Conservation (phyloP, 2,113 vertebrate species). For the Coregonus clupeaformis region DNA sequence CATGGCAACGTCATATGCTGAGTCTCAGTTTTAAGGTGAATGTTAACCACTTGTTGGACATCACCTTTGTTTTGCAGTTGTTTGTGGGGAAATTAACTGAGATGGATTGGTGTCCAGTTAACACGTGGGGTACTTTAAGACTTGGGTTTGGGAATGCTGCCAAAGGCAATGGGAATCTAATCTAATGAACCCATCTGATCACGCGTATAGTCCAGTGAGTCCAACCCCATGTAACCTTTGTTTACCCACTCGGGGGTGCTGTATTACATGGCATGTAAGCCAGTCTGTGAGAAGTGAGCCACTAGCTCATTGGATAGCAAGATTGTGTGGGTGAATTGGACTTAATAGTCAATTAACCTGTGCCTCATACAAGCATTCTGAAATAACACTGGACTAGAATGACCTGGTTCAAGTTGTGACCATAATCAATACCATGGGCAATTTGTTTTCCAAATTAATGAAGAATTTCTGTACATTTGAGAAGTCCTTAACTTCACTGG, state of each 20-base stretch:
- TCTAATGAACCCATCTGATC: no score
- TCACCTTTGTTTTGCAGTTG: no score
- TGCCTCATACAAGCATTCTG: background rate
- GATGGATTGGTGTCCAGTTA: no score
- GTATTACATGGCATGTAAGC: background rate
- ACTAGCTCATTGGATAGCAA: conserved; percentile 19
- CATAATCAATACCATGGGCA: background rate
- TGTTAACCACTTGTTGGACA: no score
- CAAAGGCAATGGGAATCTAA: no score
- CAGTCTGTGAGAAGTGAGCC: background rate
- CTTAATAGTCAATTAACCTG: background rate
- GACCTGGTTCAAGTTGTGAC: background rate
- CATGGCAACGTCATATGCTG: no score
- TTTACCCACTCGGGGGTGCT: background rate
- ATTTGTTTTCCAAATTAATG: no score
- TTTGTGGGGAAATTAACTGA: no score
- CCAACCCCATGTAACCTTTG: background rate
- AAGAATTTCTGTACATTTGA: background rate
- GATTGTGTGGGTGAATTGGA: conserved; percentile 17
- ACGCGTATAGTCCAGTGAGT: no score
- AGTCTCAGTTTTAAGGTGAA: no score
- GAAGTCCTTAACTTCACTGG: background rate
- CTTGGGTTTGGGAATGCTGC: no score
- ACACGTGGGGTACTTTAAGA: no score
- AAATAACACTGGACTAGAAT: background rate